Evolutionary conservation across 2,113 vertebrate genomes (phyloP).

Genomic region (Triplophysa dalaica): DNA sequence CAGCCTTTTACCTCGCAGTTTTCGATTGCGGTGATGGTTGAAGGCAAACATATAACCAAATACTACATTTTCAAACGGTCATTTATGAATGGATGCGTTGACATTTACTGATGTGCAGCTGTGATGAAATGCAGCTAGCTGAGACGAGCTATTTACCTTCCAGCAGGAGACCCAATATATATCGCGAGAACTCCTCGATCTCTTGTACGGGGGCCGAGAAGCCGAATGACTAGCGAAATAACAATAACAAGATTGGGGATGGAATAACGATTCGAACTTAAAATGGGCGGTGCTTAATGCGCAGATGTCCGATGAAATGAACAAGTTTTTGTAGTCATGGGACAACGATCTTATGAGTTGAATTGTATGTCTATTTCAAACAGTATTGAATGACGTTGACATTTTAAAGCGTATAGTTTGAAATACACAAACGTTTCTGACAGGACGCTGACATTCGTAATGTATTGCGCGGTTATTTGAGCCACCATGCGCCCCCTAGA

Average conservation of each 20-base stretch:
- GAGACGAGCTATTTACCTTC: slow-evolving; percentile 38
- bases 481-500: not conserved
- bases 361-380: too few species aligned
- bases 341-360: too few species aligned
- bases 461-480: not conserved
- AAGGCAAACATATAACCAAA: not conserved
- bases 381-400: not conserved
- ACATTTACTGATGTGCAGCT: slow-evolving; percentile 6
- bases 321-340: too few species aligned
- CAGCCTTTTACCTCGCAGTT: slow-evolving; percentile 9
- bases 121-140: slow-evolving; percentile 13
- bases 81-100: not conserved
- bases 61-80: not conserved
- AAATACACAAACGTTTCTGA: not conserved
- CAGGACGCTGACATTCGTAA: not conserved
- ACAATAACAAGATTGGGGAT: not conserved
- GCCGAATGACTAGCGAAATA: not conserved
- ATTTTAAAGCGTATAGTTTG: not conserved
- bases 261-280: not conserved
- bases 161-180: not conserved
- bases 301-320: too few species aligned
- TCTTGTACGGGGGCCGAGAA: slow-evolving; percentile 26
- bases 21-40: not conserved
- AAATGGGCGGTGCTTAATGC: not conserved
- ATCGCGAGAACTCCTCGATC: slow-evolving; percentile 12